Evolutionary conservation across 1,140 invertebrate genomes (phyloP).

Genomic region (Rhopalosiphum maidis): DNA sequence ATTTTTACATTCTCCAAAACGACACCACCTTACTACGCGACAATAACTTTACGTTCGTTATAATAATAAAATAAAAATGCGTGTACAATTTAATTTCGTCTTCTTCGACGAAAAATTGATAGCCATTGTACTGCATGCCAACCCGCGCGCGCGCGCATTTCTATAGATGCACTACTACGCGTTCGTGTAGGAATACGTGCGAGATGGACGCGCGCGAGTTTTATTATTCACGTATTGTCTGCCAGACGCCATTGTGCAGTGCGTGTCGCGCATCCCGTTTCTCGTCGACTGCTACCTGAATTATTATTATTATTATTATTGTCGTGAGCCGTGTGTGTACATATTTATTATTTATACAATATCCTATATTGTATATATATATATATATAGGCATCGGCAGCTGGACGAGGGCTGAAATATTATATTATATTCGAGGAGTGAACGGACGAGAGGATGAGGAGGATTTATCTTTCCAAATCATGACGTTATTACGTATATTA

Average conservation of each 20-base stretch:
- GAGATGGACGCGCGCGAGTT: background rate
- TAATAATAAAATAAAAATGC: background rate
- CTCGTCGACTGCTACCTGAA: conserved; percentile 1
- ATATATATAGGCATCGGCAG: background rate
- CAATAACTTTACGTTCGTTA: too few relatives aligned
- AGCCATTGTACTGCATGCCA: background rate
- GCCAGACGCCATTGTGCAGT: background rate
- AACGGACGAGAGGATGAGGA: background rate
- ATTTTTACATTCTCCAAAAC: background rate
- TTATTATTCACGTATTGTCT: conserved; percentile 17
- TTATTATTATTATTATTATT: conserved; percentile 32
- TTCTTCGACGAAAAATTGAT: background rate
- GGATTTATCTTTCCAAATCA: conserved; percentile 1
- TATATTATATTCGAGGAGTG: background rate
- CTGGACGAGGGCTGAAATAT: background rate
- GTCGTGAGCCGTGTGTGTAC: background rate
- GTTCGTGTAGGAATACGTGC: background rate
- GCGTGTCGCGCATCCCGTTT: background rate
- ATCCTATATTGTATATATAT: background rate
- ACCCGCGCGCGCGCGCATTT: background rate
- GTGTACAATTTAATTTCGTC: background rate
- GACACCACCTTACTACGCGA: background rate
- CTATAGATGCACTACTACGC: too few relatives aligned
- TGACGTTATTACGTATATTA: background rate
- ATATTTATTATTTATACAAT: conserved; percentile 31